Evolutionary conservation across 2,113 vertebrate species (phyloP), one percentile per base, ranked within the genome.

Genomic region (Brachyistius frenatus): DNA sequence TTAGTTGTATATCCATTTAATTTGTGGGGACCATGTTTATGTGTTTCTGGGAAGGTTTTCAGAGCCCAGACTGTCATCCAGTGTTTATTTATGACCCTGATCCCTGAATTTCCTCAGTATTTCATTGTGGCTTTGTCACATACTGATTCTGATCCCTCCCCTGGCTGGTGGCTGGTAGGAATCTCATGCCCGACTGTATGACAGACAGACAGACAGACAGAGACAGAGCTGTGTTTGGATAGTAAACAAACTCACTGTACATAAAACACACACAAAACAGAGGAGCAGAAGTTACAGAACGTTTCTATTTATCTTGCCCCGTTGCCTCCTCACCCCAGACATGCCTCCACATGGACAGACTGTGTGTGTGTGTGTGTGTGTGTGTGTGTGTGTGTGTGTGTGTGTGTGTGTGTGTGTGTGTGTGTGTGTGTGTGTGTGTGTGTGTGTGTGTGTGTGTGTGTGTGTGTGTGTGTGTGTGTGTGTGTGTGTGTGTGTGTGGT

Each of bases 221-320:
- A 82, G 79, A 61, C 76, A 5, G 66, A 53, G 41, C 55, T 37
- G 47, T 89, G 81, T 89, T 91, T 88, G 54, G 75, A 88, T 63
- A 85, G 74, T 84, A 88, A 89, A 91, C 83, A 85, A 31, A 70
- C 73, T 76, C 9, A 13, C 57, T 49, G 67, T 41, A 69, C 73
- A 62, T 44, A 86, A 85, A 89, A 85, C 88, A 85, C 80, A 90
- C 71, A 78, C 70, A 67, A 55, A 76, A 66, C 64, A 75, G 77
- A 72, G 55, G 50, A 81, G 65, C 55, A 78, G 64, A 71, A 75
- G 79, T 58, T 79, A 37, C 30, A 62, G 82, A 79, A 87, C 80
- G 88, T 83, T 81, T 81, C 16, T 88, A 82, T 91, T 89, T 83
- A 79, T 83, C 58, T 76, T 80, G 71, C 62, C 49, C 15, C 15